A percentile compares a stretch with the other conserved stretches of the same genome.
Evolutionary conservation across 2,888 invertebrate species (phyloP).

Genomic region (Coelinius sp.): DNA sequence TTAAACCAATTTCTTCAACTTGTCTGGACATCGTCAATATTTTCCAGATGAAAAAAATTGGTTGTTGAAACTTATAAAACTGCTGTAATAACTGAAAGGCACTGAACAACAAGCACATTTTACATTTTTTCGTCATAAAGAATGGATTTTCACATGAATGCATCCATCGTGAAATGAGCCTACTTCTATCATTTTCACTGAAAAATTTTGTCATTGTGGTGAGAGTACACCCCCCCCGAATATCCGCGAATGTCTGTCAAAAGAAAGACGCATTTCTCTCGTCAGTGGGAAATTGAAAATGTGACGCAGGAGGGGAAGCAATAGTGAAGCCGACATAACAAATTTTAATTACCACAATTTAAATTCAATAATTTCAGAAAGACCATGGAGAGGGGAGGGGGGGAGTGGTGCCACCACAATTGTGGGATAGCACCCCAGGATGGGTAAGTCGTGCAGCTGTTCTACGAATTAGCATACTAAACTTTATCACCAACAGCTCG

Average conservation of each 20-base stretch:
- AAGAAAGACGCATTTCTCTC: neutral
- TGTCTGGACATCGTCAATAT: too few relatives aligned
- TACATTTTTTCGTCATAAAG: neutral
- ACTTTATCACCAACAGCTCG: constrained; percentile 71
- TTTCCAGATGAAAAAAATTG: too few relatives aligned
- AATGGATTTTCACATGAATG: neutral
- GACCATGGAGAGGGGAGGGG: constrained; percentile 21
- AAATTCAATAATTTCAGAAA: constrained; percentile 69
- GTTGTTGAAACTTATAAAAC: too few relatives aligned
- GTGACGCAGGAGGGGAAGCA: neutral
- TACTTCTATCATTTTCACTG: neutral
- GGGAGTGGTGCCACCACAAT: constrained; percentile 12
- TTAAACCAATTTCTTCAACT: too few relatives aligned
- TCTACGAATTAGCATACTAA: constrained; percentile 71
- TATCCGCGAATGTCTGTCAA: neutral
- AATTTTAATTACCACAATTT: constrained; percentile 70
- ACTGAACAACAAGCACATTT: too few relatives aligned
- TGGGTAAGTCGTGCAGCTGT: constrained; percentile 65
- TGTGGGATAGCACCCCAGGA: constrained; percentile 30
- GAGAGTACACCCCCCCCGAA: neutral
- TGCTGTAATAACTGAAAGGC: too few relatives aligned
- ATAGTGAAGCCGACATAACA: constrained; percentile 51
- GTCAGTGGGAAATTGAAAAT: neutral
- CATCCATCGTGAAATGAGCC: neutral
- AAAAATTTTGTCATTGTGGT: neutral